Base-by-base conservation (phyloP, 2,113 vertebrate genomes). In the Pseudopodoces humilis region DNA sequence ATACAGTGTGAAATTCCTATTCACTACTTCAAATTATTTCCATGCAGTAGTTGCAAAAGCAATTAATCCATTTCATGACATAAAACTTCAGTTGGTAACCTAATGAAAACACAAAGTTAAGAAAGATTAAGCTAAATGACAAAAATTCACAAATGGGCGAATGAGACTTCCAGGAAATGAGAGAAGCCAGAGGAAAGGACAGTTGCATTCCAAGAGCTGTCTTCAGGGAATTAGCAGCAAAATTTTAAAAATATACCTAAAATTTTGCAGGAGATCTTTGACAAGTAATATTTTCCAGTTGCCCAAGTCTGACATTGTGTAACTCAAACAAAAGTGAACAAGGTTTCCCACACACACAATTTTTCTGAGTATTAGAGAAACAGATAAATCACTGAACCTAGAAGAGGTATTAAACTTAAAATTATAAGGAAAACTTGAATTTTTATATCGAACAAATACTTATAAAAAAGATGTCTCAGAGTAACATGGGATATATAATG, bases 391-490 rank as follows among this genome's bases (percentile, higher is more conserved):
- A 69, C 55, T 62, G 6, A 86, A 76, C 4, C 1, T 31, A 22
- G 13, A 69, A 75, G 7, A 85, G 6, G 11, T 20, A 75, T 15
- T 3, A 3, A 6, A 87, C 33, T 68, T 7, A 74, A 58, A 91
- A 33, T 4, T 41, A 27, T 11, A 55, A 84, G 31, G 6, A 63
- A 69, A 46, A 1, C 1, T 2, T 2, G 0, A 30, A 31, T 30
- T 65, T 88, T 76, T 60, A 1, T 18, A 27, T 31, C 44, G 58
- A 53, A 23, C 3, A 65, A 62, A 58, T 14, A 25, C 12, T 30
- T 56, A 17, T 35, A 5, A 59, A 55, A 83, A 24, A 27, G 5
- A 21, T 31, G 8, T 43, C 81, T 91, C 47, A 70, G 30, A 35
- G 16, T 69, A 83, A 4, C 11, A 37, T 6, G 9, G 14, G 7